phyloP scores from a whole-genome alignment of 2,113 vertebrate species.

The Andinoacara biseriatus region DNA sequence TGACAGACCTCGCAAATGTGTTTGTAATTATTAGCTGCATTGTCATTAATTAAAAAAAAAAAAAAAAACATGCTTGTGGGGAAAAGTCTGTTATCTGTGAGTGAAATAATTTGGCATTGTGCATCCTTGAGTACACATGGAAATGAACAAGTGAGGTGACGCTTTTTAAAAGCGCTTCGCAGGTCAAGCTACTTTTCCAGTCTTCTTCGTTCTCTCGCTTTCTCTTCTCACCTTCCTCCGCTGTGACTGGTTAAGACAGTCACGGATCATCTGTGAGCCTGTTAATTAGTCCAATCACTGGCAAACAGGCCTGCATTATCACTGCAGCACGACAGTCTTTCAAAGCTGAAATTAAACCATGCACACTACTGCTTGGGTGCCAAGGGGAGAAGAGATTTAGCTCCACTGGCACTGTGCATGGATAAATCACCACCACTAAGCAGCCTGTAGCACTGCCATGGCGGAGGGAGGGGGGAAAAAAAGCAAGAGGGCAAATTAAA shows the following conservation, averaged over 20 bases:
- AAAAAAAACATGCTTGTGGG: conserved; percentile 22
- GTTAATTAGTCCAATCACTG: conserved; percentile 78
- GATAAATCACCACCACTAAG: conserved; percentile 75
- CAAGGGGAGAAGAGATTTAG: conserved; percentile 73
- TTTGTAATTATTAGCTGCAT: conserved; percentile 52
- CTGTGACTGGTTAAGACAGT: conserved; percentile 54
- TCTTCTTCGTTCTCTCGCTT: conserved; percentile 7
- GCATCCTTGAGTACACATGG: conserved; percentile 13
- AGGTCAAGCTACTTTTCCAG: conserved; percentile 41
- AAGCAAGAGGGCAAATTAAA: conserved; percentile 57
- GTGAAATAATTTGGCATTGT: conserved; percentile 5
- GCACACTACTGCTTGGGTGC: conserved; percentile 70
- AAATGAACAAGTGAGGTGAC: conserved; percentile 23
- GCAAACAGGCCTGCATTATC: conserved; percentile 71
- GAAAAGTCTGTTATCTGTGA: conserved; percentile 30
- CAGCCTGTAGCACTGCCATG: conserved; percentile 60
- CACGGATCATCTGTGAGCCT: conserved; percentile 68
- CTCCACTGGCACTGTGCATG: conserved; percentile 60
- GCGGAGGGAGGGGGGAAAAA: conserved; percentile 4
- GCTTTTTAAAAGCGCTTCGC: conserved; percentile 31
- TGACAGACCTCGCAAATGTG: conserved; percentile 51
- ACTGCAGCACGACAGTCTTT: conserved; percentile 69
- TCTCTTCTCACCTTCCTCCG: conserved; percentile 21
- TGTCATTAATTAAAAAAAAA: conserved; percentile 41
- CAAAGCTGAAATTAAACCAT: conserved; percentile 74